phyloP scores from a whole-genome alignment of 2,113 vertebrate genomes.

The Labeo rohita region DNA sequence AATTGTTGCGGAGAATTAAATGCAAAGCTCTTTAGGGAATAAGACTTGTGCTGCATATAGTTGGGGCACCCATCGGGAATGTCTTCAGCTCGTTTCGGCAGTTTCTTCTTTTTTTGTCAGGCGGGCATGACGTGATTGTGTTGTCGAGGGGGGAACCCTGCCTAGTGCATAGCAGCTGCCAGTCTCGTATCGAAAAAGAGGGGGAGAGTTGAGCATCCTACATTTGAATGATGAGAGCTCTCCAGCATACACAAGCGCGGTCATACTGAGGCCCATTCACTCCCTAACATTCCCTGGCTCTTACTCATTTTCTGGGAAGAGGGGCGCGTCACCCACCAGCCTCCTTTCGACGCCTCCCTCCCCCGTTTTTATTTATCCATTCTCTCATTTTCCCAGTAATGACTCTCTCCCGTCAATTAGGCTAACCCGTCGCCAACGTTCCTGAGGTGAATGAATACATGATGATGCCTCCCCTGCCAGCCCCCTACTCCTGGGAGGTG shows the following conservation, averaged over 20 bases:
- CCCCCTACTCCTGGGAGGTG: conserved; percentile 62
- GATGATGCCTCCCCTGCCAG: conserved; percentile 44
- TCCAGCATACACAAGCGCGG: conserved; percentile 40
- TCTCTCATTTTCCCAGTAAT: conserved; percentile 44
- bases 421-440: conserved; percentile 34
- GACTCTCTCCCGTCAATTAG: conserved; percentile 53
- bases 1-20: background rate
- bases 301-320: conserved; percentile 36
- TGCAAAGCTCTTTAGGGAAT: no score
- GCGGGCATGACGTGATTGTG: conserved; percentile 41
- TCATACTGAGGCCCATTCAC: conserved; percentile 42
- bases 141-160: conserved; percentile 51
- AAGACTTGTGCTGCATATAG: background rate
- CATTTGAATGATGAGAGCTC: conserved; percentile 46
- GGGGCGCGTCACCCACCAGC: conserved; percentile 37
- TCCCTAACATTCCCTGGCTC: conserved; percentile 37
- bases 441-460: conserved; percentile 47
- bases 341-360: conserved; percentile 23
- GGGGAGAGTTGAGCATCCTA: conserved; percentile 37
- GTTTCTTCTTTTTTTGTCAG: conserved; percentile 20
- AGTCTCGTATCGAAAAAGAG: conserved; percentile 42
- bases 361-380: conserved; percentile 36
- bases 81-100: background rate
- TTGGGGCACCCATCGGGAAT: background rate
- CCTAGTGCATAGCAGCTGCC: conserved; percentile 48